Evolutionary conservation across 1,140 invertebrate genomes (phyloP).

Genomic region (Helicoverpa zea): DNA sequence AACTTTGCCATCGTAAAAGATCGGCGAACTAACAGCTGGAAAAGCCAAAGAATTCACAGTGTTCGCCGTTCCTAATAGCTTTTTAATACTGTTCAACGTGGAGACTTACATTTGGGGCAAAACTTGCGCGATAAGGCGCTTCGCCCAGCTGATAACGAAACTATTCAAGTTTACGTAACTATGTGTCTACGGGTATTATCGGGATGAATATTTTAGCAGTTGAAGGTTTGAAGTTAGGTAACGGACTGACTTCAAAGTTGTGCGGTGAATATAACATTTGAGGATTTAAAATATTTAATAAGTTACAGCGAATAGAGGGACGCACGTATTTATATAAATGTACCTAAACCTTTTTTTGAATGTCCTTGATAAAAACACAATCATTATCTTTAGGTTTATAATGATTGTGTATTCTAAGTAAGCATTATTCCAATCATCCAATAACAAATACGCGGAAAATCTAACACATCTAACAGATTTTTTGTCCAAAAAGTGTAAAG

Average conservation of each 20-base stretch:
- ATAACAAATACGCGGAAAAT: slow-evolving; percentile 5
- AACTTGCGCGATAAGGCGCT: slow-evolving; percentile 60
- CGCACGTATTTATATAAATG: too few species aligned
- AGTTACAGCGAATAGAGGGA: too few species aligned
- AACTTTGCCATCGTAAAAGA: neutral
- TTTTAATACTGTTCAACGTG: slow-evolving; percentile 69
- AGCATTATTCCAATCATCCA: slow-evolving; percentile 15
- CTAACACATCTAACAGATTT: neutral
- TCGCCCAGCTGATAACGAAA: slow-evolving; percentile 65
- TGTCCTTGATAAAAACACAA: too few species aligned
- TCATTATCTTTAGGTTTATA: too few species aligned
- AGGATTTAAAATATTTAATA: too few species aligned
- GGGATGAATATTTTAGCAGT: slow-evolving; percentile 15
- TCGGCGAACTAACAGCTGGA: neutral
- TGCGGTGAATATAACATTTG: too few species aligned
- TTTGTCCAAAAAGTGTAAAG: slow-evolving; percentile 35
- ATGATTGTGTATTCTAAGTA: neutral
- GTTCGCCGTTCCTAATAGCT: slow-evolving; percentile 64
- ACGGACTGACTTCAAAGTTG: too few species aligned
- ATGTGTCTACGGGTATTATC: slow-evolving; percentile 16
- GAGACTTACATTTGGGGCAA: slow-evolving; percentile 31
- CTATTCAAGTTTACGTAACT: slow-evolving; percentile 56
- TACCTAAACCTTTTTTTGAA: too few species aligned
- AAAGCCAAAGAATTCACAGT: slow-evolving; percentile 1
- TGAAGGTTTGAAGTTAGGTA: too few species aligned